Conservation (phyloP, 2,888 invertebrate genomes). For the Clivina fossor region DNA sequence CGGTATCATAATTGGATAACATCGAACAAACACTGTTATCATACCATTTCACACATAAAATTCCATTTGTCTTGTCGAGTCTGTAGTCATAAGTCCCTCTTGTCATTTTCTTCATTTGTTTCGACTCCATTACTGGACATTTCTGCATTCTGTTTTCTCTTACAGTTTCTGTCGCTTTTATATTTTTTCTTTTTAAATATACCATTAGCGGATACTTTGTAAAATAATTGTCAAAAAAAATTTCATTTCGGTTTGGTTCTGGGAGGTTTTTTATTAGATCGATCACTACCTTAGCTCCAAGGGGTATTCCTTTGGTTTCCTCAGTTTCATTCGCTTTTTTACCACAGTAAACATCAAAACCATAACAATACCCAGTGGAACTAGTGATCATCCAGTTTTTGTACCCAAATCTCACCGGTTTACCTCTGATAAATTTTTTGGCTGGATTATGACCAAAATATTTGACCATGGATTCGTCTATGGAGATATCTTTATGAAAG, state of each 20-base stretch:
- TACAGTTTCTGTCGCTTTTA: constrained; percentile 7
- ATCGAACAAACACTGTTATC: constrained; percentile 6
- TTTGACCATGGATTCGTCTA: constrained; percentile 43
- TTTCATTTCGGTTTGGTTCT: not conserved
- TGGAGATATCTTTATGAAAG: constrained; percentile 40
- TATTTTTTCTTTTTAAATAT: not conserved
- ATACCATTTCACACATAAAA: constrained; percentile 8
- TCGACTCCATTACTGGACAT: constrained; percentile 1
- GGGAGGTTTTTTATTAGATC: not conserved
- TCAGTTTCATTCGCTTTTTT: constrained; percentile 28
- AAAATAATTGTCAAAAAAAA: not conserved
- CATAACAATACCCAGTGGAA: constrained; percentile 1
- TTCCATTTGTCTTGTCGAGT: constrained; percentile 3
- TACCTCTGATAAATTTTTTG: constrained; percentile 39
- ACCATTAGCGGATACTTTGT: constrained; percentile 2
- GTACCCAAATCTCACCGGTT: constrained; percentile 21
- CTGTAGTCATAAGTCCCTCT: not conserved
- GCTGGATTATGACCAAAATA: constrained; percentile 41
- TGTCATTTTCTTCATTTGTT: not conserved
- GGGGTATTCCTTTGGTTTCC: not conserved
- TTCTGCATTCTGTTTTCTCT: constrained; percentile 7
- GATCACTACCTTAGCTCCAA: not conserved
- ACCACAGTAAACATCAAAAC: not conserved
- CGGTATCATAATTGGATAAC: constrained; percentile 4
- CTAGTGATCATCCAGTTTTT: not conserved